Percentiles rank a stretch among this genome's conserved stretches.
Conservation (phyloP, 2,888 invertebrate species). For the Drosophila nr. perissopoda region DNA sequence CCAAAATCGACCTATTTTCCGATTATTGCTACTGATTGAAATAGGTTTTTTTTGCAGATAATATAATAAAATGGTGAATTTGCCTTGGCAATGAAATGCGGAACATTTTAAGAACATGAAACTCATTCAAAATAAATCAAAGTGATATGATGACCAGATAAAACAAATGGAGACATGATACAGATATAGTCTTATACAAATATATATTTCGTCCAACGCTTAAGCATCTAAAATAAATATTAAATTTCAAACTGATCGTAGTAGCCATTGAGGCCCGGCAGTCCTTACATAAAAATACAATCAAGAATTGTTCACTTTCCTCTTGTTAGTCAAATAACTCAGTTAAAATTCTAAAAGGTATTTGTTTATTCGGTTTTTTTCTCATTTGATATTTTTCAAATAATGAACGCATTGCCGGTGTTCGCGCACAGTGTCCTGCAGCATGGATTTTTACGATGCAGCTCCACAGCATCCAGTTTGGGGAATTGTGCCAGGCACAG, state of each 20-base stretch:
- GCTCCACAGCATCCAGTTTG: neutral
- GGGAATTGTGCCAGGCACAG: neutral
- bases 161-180: neutral
- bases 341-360: neutral
- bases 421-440: neutral
- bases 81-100: slow-evolving; percentile 10
- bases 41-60: slow-evolving; percentile 38
- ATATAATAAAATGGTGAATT: slow-evolving; percentile 36
- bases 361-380: neutral
- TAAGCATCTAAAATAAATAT: neutral
- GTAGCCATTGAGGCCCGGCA: neutral
- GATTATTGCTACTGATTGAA: slow-evolving; percentile 6
- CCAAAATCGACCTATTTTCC: slow-evolving; percentile 70
- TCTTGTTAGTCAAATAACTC: neutral
- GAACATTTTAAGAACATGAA: neutral
- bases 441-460: neutral
- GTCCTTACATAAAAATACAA: neutral
- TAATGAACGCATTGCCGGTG: neutral
- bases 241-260: neutral
- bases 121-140: neutral
- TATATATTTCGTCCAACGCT: neutral
- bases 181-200: neutral
- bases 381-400: neutral
- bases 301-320: neutral
- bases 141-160: neutral